A percentile compares a stretch with the other conserved stretches of the same genome.
Conservation (phyloP, 2,888 invertebrate species). For the Heteromyza rotundicornis region DNA sequence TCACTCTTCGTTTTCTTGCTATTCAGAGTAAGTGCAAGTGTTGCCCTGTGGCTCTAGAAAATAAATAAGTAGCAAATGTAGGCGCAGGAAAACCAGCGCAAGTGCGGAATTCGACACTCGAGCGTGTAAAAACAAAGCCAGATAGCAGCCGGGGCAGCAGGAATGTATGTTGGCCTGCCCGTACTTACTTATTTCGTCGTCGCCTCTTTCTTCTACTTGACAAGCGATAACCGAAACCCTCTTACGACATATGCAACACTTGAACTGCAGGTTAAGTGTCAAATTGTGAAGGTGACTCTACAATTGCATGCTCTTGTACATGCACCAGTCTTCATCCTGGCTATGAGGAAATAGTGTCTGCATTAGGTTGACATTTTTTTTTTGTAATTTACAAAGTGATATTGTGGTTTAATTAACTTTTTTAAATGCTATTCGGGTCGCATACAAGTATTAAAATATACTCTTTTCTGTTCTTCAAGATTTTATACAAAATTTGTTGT, state of each 20-base stretch:
- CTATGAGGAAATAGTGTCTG: neutral
- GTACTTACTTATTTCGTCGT: neutral
- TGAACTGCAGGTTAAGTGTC: slow-evolving; percentile 13
- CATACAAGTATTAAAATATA: too few relatives aligned
- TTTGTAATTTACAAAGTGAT: too few relatives aligned
- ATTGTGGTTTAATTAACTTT: too few relatives aligned
- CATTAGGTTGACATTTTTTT: too few relatives aligned
- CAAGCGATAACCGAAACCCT: neutral
- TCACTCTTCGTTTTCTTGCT: too few relatives aligned
- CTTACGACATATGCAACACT: neutral
- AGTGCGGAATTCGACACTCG: neutral
- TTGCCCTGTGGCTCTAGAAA: too few relatives aligned
- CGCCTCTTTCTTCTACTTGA: neutral
- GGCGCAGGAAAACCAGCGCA: neutral
- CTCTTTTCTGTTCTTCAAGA: too few relatives aligned
- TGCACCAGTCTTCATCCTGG: too few relatives aligned
- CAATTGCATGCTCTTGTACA: neutral
- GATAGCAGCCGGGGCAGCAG: neutral
- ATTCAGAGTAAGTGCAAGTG: too few relatives aligned
- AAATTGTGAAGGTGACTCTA: slow-evolving; percentile 9
- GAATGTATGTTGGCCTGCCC: neutral
- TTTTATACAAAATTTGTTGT: too few relatives aligned
- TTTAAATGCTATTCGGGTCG: too few relatives aligned
- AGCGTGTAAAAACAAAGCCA: neutral
- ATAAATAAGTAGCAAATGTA: too few relatives aligned